A percentile compares a stretch with the other conserved stretches of the same genome.
phyloP scores from a whole-genome alignment of 2,797 vertebrate genomes.

The Sebastes wilsoni region DNA sequence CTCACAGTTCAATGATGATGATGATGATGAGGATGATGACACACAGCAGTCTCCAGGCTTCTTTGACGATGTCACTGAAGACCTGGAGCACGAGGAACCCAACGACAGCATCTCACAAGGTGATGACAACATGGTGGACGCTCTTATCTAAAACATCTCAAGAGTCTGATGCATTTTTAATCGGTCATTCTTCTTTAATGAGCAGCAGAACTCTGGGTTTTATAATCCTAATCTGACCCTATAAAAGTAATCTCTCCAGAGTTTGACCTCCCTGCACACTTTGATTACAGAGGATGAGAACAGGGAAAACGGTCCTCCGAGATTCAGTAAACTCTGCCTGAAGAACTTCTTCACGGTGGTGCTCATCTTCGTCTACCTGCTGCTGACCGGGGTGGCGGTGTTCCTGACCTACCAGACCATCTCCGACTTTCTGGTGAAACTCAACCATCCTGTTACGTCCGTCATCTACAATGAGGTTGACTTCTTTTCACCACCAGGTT shows the following conservation, averaged over 20 bases:
- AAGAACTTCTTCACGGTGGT: conserved; percentile 94
- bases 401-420: conserved; percentile 98
- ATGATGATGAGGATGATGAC: conserved; percentile 38
- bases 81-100: conserved; percentile 71
- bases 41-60: conserved; percentile 61
- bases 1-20: conserved; percentile 84
- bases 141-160: neutral
- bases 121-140: conserved; percentile 40
- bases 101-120: conserved; percentile 80
- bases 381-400: conserved; percentile 90
- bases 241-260: neutral
- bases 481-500: conserved; percentile 90
- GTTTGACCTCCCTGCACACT: neutral
- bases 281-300: conserved; percentile 79
- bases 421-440: conserved; percentile 92
- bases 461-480: conserved; percentile 96
- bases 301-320: conserved; percentile 70
- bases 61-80: conserved; percentile 68
- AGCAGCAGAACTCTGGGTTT: neutral
- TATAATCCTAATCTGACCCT: neutral
- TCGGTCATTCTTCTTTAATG: neutral
- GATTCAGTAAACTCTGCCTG: conserved; percentile 91
- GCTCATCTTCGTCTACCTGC: conserved; percentile 93
- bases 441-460: conserved; percentile 96
- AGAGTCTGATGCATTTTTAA: neutral